A percentile compares a stretch with the other conserved stretches of the same genome.
Evolutionary conservation across 2,797 vertebrate species (phyloP).

Genomic region (Gymnodraco acuticeps): DNA sequence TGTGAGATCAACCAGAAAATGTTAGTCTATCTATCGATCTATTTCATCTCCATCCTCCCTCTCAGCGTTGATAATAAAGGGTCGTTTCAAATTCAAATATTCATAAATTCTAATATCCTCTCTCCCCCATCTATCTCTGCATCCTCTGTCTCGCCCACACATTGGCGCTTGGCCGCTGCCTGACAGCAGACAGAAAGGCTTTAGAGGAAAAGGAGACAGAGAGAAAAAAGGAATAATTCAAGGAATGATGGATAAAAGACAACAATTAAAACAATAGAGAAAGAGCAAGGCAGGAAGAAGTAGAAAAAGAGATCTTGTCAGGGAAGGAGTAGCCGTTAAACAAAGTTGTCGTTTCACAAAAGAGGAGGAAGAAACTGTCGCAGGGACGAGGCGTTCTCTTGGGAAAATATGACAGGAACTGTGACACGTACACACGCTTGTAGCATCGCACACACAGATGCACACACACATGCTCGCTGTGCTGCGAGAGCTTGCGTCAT

Average conservation of each 20-base stretch:
- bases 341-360: conserved; percentile 66
- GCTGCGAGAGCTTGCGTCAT: conserved; percentile 54
- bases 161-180: conserved; percentile 42
- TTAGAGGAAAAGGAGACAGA: conserved; percentile 7
- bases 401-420: conserved; percentile 65
- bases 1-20: no score
- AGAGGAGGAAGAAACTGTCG: conserved; percentile 61
- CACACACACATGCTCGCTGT: conserved; percentile 14
- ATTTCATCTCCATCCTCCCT: not conserved
- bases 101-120: conserved; percentile 22
- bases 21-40: not conserved
- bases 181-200: conserved; percentile 29
- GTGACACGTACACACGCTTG: conserved; percentile 36
- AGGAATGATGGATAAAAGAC: conserved; percentile 10
- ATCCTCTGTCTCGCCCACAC: conserved; percentile 44
- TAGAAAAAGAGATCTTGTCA: conserved; percentile 23
- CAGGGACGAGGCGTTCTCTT: conserved; percentile 46
- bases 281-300: conserved; percentile 6
- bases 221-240: conserved; percentile 14
- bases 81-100: conserved; percentile 31
- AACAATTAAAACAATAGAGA: conserved; percentile 17
- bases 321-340: conserved; percentile 44
- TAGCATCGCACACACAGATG: conserved; percentile 18
- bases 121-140: conserved; percentile 8
- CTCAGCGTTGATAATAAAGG: not conserved